Conservation (phyloP, 2,888 invertebrate species). For the Nasonovia ribisnigri region DNA sequence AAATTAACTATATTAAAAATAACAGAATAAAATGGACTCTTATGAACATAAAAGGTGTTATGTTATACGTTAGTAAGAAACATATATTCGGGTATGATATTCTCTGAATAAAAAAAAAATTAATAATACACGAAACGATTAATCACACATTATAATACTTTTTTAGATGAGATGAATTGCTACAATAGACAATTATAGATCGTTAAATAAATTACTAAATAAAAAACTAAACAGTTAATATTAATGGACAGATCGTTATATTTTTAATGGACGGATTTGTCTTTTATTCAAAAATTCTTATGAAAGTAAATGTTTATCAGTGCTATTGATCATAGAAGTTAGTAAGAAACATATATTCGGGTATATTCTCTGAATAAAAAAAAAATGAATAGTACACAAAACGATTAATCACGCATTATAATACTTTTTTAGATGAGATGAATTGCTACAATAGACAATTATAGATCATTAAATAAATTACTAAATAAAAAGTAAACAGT, state of each 20-base stretch:
- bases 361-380: background rate
- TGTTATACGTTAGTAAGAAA: background rate
- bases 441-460: too few relatives aligned
- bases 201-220: conserved; percentile 1
- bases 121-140: background rate
- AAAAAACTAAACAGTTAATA: background rate
- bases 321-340: conserved; percentile 61
- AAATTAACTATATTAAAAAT: background rate
- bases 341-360: background rate
- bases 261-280: conserved; percentile 13
- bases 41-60: background rate
- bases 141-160: too few relatives aligned
- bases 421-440: too few relatives aligned
- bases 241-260: conserved; percentile 39
- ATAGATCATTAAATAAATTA: conserved; percentile 4
- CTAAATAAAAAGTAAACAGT: background rate
- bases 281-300: background rate
- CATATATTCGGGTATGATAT: background rate
- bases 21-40: background rate
- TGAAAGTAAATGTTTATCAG: background rate
- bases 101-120: background rate
- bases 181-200: too few relatives aligned
- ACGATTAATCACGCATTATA: too few relatives aligned
- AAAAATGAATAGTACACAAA: background rate
- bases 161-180: too few relatives aligned